Evolutionary conservation across 2,797 vertebrate species (phyloP), one percentile per base, ranked within the genome.

Genomic region (Gambelia wislizenii): DNA sequence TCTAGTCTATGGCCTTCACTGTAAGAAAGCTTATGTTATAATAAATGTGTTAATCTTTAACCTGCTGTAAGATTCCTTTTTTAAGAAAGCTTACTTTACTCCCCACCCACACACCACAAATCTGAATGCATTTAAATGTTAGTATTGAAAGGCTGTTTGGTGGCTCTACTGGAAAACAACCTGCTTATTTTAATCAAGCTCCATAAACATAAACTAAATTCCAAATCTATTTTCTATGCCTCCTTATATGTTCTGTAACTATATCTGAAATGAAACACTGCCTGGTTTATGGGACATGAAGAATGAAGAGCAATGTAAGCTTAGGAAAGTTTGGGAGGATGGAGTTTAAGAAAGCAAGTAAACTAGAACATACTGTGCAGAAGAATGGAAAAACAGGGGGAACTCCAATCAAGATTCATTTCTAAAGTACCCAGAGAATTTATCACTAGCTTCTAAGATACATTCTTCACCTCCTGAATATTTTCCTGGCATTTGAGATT

Each of bases 351-450:
- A 88, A 78, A 89, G 20, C 36, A 22, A 42, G 54, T 27, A 86
- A 93, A 33, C 27, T 52, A 83, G 13, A 90, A 7, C 6, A 70
- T 30, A 49, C n/a, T n/a, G n/a, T n/a, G n/a, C 52, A 1, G 20
- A 47, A 86, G 56, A 87, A 84, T 89, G 49, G 9, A 75, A 91
- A 93, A 89, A 52, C 0, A 39, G 54, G 76, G 87, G 72, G 70
- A 69, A 83, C 81, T 90, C 87, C 87, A 91, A 84, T 20, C 4
- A 88, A 84, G n/a, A 87, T 74, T 47, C 12, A 18, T 88, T 90
- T 82, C 83, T 39, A 56, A 42, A 78, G 36, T 75, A 75, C 9
- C 54, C 30, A 86, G 59, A 52, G 44, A 77, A 16, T 72, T 36
- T 92, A 54, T 83, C 72, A 30, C 18, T 87, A 87, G 84, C 47